A percentile compares a stretch with the other conserved stretches of the same genome.
Conservation (phyloP, 2,113 vertebrate genomes). For the Chlorocebus sabaeus region DNA sequence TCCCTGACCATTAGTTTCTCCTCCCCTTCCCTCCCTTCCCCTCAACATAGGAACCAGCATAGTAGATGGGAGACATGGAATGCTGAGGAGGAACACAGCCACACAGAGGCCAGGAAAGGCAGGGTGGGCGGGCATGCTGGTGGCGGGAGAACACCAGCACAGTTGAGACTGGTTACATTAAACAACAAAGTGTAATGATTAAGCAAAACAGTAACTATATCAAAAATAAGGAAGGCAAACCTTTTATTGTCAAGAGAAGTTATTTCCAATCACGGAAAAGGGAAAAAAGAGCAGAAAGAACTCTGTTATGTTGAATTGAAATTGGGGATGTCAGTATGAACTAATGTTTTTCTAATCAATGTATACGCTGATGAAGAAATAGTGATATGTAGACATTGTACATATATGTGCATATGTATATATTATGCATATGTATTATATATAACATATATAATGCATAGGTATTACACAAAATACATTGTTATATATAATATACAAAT, state of each 20-base stretch:
- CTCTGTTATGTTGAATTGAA: not conserved
- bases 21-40: not conserved
- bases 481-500: too few species aligned
- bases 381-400: not conserved
- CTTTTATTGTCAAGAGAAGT: not conserved
- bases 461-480: not conserved
- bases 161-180: not conserved
- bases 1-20: not conserved
- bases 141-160: not conserved
- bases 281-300: not conserved
- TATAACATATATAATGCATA: not conserved
- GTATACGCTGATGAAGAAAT: not conserved
- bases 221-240: not conserved
- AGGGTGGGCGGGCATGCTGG: fast-evolving
- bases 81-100: not conserved
- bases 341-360: not conserved
- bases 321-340: not conserved
- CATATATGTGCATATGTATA: not conserved
- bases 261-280: not conserved
- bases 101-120: not conserved
- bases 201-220: not conserved
- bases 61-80: too few species aligned
- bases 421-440: not conserved
- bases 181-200: not conserved
- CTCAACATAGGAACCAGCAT: not conserved